A percentile compares a stretch with the other conserved stretches of the same genome.
Conservation (phyloP, 2,888 invertebrate genomes). For the Cerceris ruficornis region DNA sequence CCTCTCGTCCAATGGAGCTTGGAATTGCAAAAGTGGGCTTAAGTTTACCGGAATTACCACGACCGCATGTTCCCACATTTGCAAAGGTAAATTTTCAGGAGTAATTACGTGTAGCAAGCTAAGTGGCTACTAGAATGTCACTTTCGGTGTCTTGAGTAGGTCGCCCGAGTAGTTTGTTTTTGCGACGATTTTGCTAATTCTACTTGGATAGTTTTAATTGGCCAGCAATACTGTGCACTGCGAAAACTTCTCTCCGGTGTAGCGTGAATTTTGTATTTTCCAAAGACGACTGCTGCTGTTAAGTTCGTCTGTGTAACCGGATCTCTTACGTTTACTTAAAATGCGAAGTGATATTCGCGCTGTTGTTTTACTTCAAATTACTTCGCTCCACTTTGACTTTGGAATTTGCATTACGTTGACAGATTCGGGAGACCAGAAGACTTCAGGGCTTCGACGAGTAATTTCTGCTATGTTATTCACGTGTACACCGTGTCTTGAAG, state of each 20-base stretch:
- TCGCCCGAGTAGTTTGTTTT: neutral
- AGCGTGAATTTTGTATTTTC: neutral
- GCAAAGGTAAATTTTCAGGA: conserved; percentile 68
- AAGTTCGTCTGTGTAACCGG: no score
- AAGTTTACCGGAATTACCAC: conserved; percentile 67
- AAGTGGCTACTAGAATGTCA: neutral
- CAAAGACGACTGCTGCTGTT: no score
- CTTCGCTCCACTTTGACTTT: no score
- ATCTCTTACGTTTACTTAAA: no score
- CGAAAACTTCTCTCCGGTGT: neutral
- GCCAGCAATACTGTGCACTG: neutral
- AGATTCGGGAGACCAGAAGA: no score
- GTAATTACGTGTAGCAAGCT: conserved; percentile 10
- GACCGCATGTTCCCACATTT: conserved; percentile 65
- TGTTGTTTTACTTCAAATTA: no score
- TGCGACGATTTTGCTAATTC: neutral
- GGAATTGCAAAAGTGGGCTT: conserved; percentile 70
- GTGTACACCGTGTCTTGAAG: no score
- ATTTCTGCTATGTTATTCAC: no score
- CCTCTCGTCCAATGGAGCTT: conserved; percentile 61
- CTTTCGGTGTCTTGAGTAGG: neutral
- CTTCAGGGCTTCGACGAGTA: no score
- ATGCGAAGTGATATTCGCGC: no score
- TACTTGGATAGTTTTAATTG: neutral
- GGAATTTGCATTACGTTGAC: no score